Conservation (phyloP, 2,113 vertebrate species). For the Chlorodrepanis virens region DNA sequence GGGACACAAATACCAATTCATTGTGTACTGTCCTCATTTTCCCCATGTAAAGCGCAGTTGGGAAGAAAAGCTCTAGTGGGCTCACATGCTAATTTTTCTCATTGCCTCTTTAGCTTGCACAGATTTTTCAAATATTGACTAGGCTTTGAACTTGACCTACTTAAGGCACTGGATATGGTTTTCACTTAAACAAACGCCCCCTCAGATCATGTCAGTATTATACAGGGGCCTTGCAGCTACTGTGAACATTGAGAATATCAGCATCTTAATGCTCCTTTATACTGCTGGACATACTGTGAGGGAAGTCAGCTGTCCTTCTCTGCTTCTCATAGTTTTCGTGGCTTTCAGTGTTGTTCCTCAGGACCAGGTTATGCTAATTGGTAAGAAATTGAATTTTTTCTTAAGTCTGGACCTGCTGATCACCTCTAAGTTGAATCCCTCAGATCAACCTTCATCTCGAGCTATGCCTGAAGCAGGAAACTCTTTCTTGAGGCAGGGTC, state of each 20-base stretch:
- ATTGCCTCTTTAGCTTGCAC: slow-evolving; percentile 38
- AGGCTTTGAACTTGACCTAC: slow-evolving; percentile 56
- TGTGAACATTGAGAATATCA: neutral
- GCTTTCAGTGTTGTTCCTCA: neutral
- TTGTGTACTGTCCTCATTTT: slow-evolving; percentile 48
- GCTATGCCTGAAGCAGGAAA: rapidly evolving
- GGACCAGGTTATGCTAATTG: neutral
- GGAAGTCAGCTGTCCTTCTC: neutral
- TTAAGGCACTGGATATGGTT: slow-evolving; percentile 22
- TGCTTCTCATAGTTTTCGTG: neutral
- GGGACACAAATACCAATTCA: neutral
- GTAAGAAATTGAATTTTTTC: neutral
- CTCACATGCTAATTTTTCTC: slow-evolving; percentile 50
- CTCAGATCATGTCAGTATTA: slow-evolving; percentile 17
- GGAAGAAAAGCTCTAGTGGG: slow-evolving; percentile 32
- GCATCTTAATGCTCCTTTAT: neutral
- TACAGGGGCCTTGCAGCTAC: slow-evolving; percentile 3
- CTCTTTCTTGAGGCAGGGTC: neutral
- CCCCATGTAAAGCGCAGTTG: slow-evolving; percentile 10
- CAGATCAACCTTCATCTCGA: neutral
- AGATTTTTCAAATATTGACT: slow-evolving; percentile 62
- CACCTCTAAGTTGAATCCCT: neutral
- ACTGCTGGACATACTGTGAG: neutral
- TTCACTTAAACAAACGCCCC: slow-evolving; percentile 40
- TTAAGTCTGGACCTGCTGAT: neutral